These are phyloP conservation scores for Drosophila bifasciata DNA, from an alignment of 1,140 invertebrate genomes.

Conservation along the genomic window DNA sequence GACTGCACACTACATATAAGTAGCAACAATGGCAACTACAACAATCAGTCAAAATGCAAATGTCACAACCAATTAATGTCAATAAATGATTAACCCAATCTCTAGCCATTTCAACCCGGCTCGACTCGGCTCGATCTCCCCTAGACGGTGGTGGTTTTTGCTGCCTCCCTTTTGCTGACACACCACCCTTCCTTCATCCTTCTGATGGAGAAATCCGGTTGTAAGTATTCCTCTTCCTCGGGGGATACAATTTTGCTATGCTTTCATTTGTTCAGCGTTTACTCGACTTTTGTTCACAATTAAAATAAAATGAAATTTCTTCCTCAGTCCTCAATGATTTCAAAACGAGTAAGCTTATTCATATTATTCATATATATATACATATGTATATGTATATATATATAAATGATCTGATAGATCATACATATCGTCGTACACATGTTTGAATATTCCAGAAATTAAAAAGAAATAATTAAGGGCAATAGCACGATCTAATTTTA, in stretches of 20 bases:
- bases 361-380: too few species aligned
- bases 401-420: background rate
- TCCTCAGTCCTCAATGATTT: background rate
- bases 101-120: constrained; percentile 10
- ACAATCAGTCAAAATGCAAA: constrained; percentile 82
- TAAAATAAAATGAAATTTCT: constrained; percentile 78
- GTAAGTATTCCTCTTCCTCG: constrained; percentile 17
- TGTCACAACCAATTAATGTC: constrained; percentile 84
- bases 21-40: constrained; percentile 79
- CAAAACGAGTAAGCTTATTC: too few species aligned
- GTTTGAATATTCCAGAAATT: constrained; percentile 10
- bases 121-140: background rate
- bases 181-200: constrained; percentile 44
- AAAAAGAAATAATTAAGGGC: constrained; percentile 18
- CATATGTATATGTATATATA: background rate
- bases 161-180: constrained; percentile 14
- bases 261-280: constrained; percentile 82
- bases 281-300: constrained; percentile 75
- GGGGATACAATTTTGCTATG: constrained; percentile 53
- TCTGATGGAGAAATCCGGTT: constrained; percentile 51
- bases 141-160: constrained; percentile 38
- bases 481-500: constrained; percentile 67
- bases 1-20: constrained; percentile 33
- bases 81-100: constrained; percentile 69
- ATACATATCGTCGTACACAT: constrained; percentile 20